Evolutionary conservation across 2,797 vertebrate species (phyloP).

Genomic region (Melanotaenia nigrans): DNA sequence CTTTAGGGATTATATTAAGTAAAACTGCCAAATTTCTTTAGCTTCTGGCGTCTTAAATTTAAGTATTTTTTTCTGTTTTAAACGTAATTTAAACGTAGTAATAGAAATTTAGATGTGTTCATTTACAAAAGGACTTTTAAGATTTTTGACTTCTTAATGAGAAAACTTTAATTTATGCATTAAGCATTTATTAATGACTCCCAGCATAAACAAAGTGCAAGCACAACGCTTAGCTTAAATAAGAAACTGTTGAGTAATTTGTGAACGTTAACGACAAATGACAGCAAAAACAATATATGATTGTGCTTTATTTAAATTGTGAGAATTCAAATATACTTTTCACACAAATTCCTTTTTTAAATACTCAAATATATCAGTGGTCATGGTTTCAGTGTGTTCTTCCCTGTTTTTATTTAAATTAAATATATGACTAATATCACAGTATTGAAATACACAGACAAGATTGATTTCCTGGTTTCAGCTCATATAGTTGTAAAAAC

Average conservation of each 20-base stretch:
- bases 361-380: conserved; percentile 79
- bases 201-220: background rate
- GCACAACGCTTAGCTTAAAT: conserved; percentile 9
- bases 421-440: conserved; percentile 74
- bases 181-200: background rate
- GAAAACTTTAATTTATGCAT: background rate
- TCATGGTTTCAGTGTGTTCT: conserved; percentile 60
- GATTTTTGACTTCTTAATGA: background rate
- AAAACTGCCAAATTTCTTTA: conserved; percentile 15
- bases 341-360: conserved; percentile 69
- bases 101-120: background rate
- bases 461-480: conserved; percentile 63
- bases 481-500: conserved; percentile 70
- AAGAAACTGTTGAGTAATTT: conserved; percentile 3
- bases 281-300: conserved; percentile 58
- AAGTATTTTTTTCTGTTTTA: conserved; percentile 6
- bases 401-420: conserved; percentile 62
- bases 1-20: conserved; percentile 20
- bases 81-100: conserved; percentile 14
- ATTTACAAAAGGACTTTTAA: background rate
- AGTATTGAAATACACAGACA: conserved; percentile 75
- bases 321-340: conserved; percentile 73
- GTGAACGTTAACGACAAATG: conserved; percentile 33
- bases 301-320: conserved; percentile 82
- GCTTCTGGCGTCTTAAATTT: conserved; percentile 11